Evolutionary conservation across 2,797 vertebrate species (phyloP).

Genomic region (Varecia variegata): DNA sequence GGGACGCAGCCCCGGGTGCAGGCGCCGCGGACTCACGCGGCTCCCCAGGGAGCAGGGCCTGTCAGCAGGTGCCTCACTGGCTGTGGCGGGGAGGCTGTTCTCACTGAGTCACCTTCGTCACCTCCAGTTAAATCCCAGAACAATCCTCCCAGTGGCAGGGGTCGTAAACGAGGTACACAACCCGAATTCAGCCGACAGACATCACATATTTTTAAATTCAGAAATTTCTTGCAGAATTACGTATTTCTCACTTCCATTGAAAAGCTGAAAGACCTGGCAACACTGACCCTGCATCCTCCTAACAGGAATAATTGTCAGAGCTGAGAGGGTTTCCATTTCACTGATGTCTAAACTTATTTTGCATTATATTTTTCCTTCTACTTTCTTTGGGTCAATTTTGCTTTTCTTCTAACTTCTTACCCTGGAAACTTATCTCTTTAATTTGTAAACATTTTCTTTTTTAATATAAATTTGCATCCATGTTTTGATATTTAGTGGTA

Average conservation of each 20-base stretch:
- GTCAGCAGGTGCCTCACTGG: background rate
- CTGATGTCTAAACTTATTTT: background rate
- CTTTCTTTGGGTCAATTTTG: background rate
- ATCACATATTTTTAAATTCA: background rate
- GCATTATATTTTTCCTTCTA: background rate
- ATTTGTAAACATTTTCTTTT: background rate
- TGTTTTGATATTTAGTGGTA: conserved; percentile 14
- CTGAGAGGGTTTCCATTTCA: background rate
- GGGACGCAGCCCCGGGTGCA: too few species aligned
- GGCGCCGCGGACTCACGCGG: accelerated
- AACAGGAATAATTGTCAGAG: background rate
- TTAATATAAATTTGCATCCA: background rate
- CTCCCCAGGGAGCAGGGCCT: too few species aligned
- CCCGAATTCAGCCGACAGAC: too few species aligned
- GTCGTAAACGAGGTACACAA: background rate
- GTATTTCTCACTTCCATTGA: background rate
- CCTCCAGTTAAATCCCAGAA: background rate
- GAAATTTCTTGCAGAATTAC: background rate
- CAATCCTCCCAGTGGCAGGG: background rate
- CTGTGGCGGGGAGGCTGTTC: background rate
- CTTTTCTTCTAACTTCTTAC: background rate
- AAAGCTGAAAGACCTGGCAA: background rate
- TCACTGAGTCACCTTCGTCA: background rate
- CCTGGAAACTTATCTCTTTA: background rate
- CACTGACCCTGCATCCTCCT: background rate